phyloP scores from a whole-genome alignment of 2,113 vertebrate species.

The Rhizomys pruinosus region DNA sequence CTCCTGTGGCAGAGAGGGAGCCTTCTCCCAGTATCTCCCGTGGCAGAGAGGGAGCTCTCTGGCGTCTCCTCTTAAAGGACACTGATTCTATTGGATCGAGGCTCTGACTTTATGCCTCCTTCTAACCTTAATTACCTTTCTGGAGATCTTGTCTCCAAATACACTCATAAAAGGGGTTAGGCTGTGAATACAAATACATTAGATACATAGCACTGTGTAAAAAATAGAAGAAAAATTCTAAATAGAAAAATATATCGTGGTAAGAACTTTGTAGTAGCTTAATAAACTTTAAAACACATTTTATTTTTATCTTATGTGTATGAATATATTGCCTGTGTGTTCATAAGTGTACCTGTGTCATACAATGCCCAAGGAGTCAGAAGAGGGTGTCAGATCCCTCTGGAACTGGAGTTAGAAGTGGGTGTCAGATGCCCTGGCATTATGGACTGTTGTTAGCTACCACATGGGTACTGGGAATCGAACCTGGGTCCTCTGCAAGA shows the following conservation, averaged over 20 bases:
- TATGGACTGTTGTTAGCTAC: too few species aligned
- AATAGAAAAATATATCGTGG: background rate
- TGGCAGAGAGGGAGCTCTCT: too few species aligned
- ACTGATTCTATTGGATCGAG: background rate
- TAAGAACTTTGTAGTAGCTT: background rate
- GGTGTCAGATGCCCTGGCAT: too few species aligned
- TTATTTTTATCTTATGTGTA: too few species aligned
- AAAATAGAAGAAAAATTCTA: background rate
- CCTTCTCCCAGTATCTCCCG: background rate
- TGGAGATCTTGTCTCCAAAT: background rate
- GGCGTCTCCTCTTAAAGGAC: background rate
- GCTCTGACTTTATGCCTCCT: background rate
- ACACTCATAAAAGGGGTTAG: background rate
- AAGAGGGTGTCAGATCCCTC: too few species aligned
- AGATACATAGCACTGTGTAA: background rate
- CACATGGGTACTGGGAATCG: too few species aligned
- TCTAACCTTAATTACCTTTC: background rate
- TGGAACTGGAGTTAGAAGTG: too few species aligned
- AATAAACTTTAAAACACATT: too few species aligned
- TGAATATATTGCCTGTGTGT: too few species aligned
- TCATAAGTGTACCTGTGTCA: too few species aligned
- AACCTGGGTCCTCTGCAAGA: too few species aligned
- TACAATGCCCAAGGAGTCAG: too few species aligned
- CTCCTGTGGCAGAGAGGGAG: rapidly evolving
- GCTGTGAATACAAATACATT: background rate